A percentile compares a stretch with the other conserved stretches of the same genome.
Evolutionary conservation across 1,140 invertebrate genomes (phyloP).

Genomic region (Psilanteris sp.): DNA sequence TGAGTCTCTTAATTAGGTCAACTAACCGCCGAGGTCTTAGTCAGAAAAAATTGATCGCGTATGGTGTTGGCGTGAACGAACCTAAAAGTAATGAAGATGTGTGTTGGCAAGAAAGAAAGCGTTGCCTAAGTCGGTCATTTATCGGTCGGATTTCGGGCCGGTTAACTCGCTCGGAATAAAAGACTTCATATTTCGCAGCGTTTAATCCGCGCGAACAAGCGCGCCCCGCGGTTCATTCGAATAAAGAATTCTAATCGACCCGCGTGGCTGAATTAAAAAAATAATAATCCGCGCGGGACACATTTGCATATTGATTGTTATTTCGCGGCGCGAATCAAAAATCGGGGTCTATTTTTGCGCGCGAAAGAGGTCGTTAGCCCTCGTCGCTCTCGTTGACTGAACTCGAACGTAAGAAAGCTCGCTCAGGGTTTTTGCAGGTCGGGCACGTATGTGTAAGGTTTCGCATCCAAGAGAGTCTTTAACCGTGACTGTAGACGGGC

Average conservation of each 20-base stretch:
- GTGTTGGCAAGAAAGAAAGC: too few relatives aligned
- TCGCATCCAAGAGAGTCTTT: constrained; percentile 51
- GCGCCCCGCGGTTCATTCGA: background rate
- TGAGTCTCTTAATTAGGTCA: too few relatives aligned
- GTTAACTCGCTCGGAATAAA: too few relatives aligned
- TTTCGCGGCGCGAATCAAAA: constrained; percentile 29
- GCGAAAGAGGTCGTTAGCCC: constrained; percentile 57
- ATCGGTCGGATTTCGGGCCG: too few relatives aligned
- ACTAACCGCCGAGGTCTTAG: too few relatives aligned
- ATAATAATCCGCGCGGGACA: background rate
- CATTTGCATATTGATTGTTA: constrained; percentile 37
- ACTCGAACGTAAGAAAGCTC: constrained; percentile 58
- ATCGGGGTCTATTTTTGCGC: constrained; percentile 32
- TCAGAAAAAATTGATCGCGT: too few relatives aligned
- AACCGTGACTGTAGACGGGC: constrained; percentile 19
- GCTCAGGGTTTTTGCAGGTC: constrained; percentile 49
- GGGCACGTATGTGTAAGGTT: constrained; percentile 59
- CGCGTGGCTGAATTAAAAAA: background rate
- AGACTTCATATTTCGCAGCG: background rate
- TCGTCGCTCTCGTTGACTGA: constrained; percentile 52
- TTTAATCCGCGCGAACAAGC: background rate
- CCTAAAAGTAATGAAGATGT: too few relatives aligned
- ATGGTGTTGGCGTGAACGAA: too few relatives aligned
- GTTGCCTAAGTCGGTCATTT: too few relatives aligned
- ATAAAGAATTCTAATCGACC: background rate